Conservation (phyloP, 1,140 invertebrate species). For the Acyrthosiphon pisum region DNA sequence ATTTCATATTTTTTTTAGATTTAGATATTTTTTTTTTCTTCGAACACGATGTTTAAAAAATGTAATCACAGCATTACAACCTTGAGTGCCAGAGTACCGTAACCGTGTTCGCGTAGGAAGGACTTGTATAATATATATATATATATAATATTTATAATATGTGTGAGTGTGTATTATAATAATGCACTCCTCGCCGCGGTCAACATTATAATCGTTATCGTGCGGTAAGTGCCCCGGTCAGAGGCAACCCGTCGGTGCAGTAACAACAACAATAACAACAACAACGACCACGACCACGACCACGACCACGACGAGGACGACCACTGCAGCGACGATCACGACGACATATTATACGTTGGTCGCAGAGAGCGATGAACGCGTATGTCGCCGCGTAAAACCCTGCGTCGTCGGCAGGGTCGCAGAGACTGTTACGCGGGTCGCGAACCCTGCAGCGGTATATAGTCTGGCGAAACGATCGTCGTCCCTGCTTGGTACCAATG, state of each 20-base stretch:
- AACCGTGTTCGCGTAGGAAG: neutral
- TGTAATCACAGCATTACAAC: neutral
- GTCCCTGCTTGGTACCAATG: conserved; percentile 38
- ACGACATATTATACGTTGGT: no score
- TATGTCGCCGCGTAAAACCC: neutral
- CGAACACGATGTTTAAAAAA: no score
- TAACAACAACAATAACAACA: no score
- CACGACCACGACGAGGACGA: neutral
- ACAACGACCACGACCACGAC: neutral
- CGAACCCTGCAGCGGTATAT: neutral
- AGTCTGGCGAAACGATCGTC: neutral
- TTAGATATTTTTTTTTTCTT: no score
- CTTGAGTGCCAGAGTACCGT: neutral
- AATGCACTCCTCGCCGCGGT: neutral
- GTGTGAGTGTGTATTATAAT: neutral
- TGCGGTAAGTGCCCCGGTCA: neutral
- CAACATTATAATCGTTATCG: conserved; percentile 27
- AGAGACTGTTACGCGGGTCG: neutral
- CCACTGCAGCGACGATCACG: neutral
- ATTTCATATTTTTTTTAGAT: no score
- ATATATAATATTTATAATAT: neutral
- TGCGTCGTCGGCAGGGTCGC: neutral
- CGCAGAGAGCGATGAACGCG: neutral
- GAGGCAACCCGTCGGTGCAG: neutral
- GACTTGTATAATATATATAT: neutral